Evolutionary conservation across 2,888 invertebrate species (phyloP).

Genomic region (Pyrrhia umbra): DNA sequence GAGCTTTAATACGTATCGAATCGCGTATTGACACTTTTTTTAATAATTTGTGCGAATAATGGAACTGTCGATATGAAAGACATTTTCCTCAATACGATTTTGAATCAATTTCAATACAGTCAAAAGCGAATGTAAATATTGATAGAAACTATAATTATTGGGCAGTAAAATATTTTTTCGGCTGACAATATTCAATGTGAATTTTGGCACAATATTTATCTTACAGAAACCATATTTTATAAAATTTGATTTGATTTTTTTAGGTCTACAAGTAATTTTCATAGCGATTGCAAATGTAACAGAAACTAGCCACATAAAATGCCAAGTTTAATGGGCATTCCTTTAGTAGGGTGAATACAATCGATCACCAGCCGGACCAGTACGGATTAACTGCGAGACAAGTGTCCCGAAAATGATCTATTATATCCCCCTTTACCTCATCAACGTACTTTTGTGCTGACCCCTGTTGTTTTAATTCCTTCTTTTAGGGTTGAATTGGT

Average conservation of each 20-base stretch:
- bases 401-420: conserved; percentile 89
- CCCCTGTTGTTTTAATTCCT: conserved; percentile 86
- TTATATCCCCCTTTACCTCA: conserved; percentile 89
- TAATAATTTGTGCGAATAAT: conserved; percentile 36
- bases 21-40: conserved; percentile 43
- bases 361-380: conserved; percentile 76
- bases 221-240: neutral
- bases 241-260: neutral
- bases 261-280: no score
- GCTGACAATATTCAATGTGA: neutral
- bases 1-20: conserved; percentile 34
- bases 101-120: conserved; percentile 32
- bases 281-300: conserved; percentile 50
- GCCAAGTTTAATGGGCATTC: conserved; percentile 76
- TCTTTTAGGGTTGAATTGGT: conserved; percentile 84
- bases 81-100: conserved; percentile 17
- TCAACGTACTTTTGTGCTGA: conserved; percentile 84
- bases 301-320: conserved; percentile 50
- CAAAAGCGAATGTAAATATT: conserved; percentile 34
- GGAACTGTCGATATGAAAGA: conserved; percentile 3
- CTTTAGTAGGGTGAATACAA: conserved; percentile 66
- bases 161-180: conserved; percentile 18
- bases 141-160: conserved; percentile 19
- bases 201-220: conserved; percentile 12
- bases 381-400: conserved; percentile 82